These are phyloP conservation scores for Ciconia boyciana DNA, from an alignment of 2,113 vertebrate species.

Conservation along the genomic window DNA sequence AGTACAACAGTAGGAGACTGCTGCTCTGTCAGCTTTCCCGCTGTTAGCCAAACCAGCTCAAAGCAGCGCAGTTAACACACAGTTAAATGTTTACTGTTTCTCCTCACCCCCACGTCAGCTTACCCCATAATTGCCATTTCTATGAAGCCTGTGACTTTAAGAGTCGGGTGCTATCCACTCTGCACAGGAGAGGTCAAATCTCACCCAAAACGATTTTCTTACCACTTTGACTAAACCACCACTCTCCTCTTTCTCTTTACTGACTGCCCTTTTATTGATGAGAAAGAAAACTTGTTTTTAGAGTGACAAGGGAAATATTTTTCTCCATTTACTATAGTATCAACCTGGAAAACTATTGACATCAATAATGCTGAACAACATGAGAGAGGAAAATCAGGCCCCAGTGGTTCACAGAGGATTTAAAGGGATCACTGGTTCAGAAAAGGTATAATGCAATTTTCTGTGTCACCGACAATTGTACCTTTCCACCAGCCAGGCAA, in stretches of 20 bases:
- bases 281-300: neutral
- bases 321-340: neutral
- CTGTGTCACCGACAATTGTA: neutral
- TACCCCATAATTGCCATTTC: neutral
- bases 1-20: neutral
- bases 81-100: neutral
- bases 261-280: neutral
- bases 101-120: neutral
- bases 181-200: neutral
- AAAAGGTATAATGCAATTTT: neutral
- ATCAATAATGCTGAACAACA: neutral
- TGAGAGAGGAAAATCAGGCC: neutral
- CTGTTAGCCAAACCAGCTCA: neutral
- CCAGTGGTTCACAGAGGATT: neutral
- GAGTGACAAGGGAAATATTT: neutral
- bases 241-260: neutral
- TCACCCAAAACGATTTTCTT: neutral
- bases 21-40: neutral
- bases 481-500: neutral
- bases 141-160: neutral
- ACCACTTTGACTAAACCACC: neutral
- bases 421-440: neutral
- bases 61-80: neutral
- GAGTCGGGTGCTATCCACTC: rapidly evolving
- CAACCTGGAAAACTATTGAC: neutral